Percentiles rank a stretch among this genome's conserved stretches.
These are phyloP conservation scores for Drosophila novamexicana DNA, from an alignment of 1,140 invertebrate genomes.

Conservation along the genomic window DNA sequence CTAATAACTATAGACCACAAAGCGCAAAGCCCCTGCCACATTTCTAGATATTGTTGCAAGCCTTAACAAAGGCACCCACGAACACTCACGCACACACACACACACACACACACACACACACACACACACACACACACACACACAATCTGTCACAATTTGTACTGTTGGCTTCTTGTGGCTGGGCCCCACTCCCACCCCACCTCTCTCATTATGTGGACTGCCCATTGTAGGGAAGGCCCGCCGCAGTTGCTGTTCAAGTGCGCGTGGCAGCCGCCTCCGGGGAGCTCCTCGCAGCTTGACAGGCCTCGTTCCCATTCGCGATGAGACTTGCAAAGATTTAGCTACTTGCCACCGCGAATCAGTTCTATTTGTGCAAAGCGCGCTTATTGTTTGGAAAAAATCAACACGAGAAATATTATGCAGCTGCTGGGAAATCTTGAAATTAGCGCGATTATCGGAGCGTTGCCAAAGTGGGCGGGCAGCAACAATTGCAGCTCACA, in stretches of 20 bases:
- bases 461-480: slow-evolving; percentile 65
- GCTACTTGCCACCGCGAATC: slow-evolving; percentile 15
- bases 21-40: slow-evolving; percentile 5
- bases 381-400: slow-evolving; percentile 82
- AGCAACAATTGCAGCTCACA: slow-evolving; percentile 55
- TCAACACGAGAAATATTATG: slow-evolving; percentile 62
- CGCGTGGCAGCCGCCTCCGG: slow-evolving; percentile 62
- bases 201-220: slow-evolving; percentile 24
- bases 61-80: slow-evolving; percentile 22
- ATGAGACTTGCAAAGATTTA: slow-evolving; percentile 31
- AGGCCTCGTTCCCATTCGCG: slow-evolving; percentile 11
- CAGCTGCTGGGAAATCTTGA: slow-evolving; percentile 80
- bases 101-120: slow-evolving; percentile 9
- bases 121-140: slow-evolving; percentile 14
- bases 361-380: slow-evolving; percentile 78
- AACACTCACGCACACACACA: slow-evolving; percentile 17
- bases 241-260: slow-evolving; percentile 56
- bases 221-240: slow-evolving; percentile 33
- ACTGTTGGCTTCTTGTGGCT: slow-evolving; percentile 30
- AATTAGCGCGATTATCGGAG: slow-evolving; percentile 83
- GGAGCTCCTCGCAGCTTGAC: slow-evolving; percentile 47
- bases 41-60: slow-evolving; percentile 33
- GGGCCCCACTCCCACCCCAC: not conserved
- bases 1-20: slow-evolving; percentile 66
- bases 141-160: slow-evolving; percentile 44